Percentiles rank a stretch among this genome's conserved stretches.
Conservation (phyloP, 2,113 vertebrate species). For the Lanius collurio region DNA sequence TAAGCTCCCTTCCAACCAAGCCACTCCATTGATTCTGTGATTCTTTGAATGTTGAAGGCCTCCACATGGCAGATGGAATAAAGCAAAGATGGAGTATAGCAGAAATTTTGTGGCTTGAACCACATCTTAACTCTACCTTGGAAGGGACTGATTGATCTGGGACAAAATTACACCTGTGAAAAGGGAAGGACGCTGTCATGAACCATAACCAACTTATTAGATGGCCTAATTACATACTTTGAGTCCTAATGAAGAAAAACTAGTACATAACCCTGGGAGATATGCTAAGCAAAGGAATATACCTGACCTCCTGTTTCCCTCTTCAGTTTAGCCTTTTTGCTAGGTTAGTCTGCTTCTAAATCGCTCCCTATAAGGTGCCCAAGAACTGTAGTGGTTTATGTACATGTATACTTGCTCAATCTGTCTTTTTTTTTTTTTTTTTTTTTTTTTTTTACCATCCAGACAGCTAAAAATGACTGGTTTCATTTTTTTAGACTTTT, state of each 20-base stretch:
- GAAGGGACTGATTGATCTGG: neutral
- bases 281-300: neutral
- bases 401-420: accelerated
- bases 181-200: neutral
- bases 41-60: neutral
- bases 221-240: neutral
- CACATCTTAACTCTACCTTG: neutral
- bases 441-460: neutral
- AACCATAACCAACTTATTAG: neutral
- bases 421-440: neutral
- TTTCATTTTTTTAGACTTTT: neutral
- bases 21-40: neutral
- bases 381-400: accelerated
- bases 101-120: neutral
- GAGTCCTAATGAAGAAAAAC: neutral
- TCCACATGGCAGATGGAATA: neutral
- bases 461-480: neutral
- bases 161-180: neutral
- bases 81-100: neutral
- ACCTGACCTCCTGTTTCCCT: neutral
- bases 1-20: neutral
- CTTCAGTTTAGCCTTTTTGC: neutral
- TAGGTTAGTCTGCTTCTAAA: neutral
- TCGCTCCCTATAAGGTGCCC: accelerated
- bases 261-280: neutral